Evolutionary conservation across 2,797 vertebrate species (phyloP), one percentile per base, ranked within the genome.

Genomic region (Scleropages formosus): DNA sequence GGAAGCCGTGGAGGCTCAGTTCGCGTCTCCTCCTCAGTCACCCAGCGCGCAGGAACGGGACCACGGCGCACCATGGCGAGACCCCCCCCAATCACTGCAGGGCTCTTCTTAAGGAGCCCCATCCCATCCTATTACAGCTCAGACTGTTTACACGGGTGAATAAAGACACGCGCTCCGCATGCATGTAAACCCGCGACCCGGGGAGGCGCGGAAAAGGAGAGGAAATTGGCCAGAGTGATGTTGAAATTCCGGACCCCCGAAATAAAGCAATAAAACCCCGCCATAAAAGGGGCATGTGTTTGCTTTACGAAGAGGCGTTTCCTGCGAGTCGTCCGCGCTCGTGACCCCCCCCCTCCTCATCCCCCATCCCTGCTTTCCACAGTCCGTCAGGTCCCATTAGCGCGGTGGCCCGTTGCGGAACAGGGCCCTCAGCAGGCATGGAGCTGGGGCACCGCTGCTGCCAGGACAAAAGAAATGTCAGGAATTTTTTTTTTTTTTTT

Each of bases 291-390:
- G 81, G 78, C 85, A 85, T 82, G 82, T 89, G 87, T 89, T 90
- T 90, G 84, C 82, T 90, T 89, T 88, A 85, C 85, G 88, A 84
- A 91, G 87, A 88, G 86, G 77, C 68, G 83, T 82, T 90, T 91
- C 88, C 88, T 87, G 88, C 77, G 81, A 89, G 85, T 86, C 86
- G 87, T 91, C 88, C 77, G 27, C 87, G 85, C 81, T 85, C 26
- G 44, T 83, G 82, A 86, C 88, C 87, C 73, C 67, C 77, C n/a
- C n/a, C n/a, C n/a, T n/a, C n/a, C n/a, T n/a, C n/a, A n/a, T n/a
- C n/a, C 80, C 77, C 44, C 2, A 80, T 79, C 82, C 86, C 85
- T 86, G 86, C 82, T 88, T 90, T 87, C 82, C 79, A 87, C 87
- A 88, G 86, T 81, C 82, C 15, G 49, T 80, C 83, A 79, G 80